These are phyloP conservation scores for Trissolcus brochymenae DNA, from an alignment of 2,888 invertebrate species.

Conservation along the genomic window DNA sequence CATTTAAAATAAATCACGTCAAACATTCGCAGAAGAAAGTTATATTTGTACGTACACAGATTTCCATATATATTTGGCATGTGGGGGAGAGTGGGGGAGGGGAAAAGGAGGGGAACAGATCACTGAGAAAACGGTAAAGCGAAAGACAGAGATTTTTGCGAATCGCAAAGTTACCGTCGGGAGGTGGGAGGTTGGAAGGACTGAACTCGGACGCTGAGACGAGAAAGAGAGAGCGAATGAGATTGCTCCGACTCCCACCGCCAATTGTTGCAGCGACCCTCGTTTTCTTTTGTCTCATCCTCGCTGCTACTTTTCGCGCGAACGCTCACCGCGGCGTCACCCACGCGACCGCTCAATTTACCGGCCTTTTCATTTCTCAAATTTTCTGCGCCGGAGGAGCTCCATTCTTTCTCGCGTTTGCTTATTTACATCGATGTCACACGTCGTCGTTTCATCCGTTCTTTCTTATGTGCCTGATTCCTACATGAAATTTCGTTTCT, in stretches of 20 bases:
- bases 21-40: conserved; percentile 50
- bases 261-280: conserved; percentile 63
- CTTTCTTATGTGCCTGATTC: conserved; percentile 17
- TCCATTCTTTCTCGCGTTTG: conserved; percentile 12
- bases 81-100: conserved; percentile 2
- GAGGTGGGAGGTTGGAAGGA: conserved; percentile 39
- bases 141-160: conserved; percentile 51
- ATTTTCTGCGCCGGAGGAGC: background rate
- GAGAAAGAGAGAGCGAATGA: conserved; percentile 69
- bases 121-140: conserved; percentile 37
- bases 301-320: conserved; percentile 52
- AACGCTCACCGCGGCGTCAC: conserved; percentile 58
- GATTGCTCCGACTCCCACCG: conserved; percentile 64
- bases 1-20: conserved; percentile 53
- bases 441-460: conserved; percentile 18
- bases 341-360: conserved; percentile 52
- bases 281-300: conserved; percentile 65
- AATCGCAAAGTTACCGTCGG: conserved; percentile 35
- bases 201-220: conserved; percentile 60
- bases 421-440: conserved; percentile 38
- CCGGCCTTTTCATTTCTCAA: conserved; percentile 26
- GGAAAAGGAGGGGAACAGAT: conserved; percentile 11
- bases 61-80: conserved; percentile 51
- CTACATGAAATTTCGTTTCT: conserved; percentile 14
- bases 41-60: conserved; percentile 49